These are phyloP conservation scores for Dipodomys spectabilis DNA, from an alignment of 2,113 vertebrate species.

Conservation along the genomic window DNA sequence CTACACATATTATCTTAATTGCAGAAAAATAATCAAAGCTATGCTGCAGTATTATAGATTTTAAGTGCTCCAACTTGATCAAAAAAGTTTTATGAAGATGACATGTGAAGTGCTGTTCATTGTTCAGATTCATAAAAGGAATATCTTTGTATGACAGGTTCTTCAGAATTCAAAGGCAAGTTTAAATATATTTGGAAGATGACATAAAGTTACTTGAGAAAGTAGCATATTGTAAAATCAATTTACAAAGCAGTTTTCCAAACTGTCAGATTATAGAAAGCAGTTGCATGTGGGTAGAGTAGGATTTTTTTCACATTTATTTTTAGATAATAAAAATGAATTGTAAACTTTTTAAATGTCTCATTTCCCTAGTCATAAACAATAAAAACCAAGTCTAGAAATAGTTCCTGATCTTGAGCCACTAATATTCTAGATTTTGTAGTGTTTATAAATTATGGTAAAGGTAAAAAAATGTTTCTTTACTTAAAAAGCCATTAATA, in stretches of 20 bases:
- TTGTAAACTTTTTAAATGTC: conserved; percentile 35
- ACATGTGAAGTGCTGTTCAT: neutral
- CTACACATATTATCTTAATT: conserved; percentile 30
- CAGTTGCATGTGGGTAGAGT: neutral
- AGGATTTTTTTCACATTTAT: conserved; percentile 12
- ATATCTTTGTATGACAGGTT: conserved; percentile 45
- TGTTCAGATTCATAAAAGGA: conserved; percentile 62
- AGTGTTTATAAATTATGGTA: neutral
- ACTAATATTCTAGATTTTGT: conserved; percentile 26
- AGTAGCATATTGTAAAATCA: conserved; percentile 60
- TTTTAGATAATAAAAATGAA: conserved; percentile 62
- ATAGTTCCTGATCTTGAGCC: neutral
- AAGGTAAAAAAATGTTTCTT: neutral
- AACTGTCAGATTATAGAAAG: conserved; percentile 61
- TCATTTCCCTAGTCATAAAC: conserved; percentile 43
- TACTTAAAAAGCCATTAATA: neutral
- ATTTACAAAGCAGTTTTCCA: conserved; percentile 66
- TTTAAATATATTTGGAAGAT: conserved; percentile 64
- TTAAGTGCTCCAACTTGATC: neutral
- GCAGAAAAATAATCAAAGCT: neutral
- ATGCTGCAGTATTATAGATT: neutral
- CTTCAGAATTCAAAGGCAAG: conserved; percentile 44
- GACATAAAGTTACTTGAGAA: conserved; percentile 56
- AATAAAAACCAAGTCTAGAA: neutral
- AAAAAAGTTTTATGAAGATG: conserved; percentile 53